Percentiles rank a stretch among this genome's conserved stretches.
Conservation (phyloP, 2,113 vertebrate genomes). For the Sturnus vulgaris region DNA sequence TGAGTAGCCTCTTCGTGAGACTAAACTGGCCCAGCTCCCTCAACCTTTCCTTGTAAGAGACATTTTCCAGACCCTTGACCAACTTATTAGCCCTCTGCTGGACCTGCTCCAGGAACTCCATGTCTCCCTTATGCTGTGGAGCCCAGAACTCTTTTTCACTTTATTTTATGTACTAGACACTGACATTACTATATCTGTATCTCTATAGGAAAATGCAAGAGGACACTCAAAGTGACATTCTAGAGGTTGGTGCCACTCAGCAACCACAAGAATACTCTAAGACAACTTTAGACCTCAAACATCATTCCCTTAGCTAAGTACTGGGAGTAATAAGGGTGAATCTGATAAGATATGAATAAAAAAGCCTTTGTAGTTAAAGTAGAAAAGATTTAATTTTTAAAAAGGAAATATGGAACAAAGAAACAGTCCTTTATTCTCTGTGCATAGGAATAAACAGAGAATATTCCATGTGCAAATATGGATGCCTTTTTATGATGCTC, state of each 20-base stretch:
- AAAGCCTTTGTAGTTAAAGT: neutral
- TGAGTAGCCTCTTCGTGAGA: fast-evolving
- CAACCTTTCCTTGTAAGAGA: neutral
- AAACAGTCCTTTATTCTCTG: neutral
- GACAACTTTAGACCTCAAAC: neutral
- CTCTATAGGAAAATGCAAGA: neutral
- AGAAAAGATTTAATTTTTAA: neutral
- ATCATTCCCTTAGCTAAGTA: neutral
- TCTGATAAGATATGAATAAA: neutral
- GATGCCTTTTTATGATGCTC: neutral
- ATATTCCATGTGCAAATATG: neutral
- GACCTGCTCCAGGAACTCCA: neutral
- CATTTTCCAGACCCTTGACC: neutral
- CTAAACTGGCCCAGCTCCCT: neutral
- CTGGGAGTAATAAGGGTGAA: neutral
- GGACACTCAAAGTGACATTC: neutral
- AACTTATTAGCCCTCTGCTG: neutral
- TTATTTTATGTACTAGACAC: neutral
- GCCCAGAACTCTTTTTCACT: neutral
- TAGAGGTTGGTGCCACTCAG: neutral
- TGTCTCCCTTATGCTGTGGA: neutral
- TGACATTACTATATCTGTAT: neutral
- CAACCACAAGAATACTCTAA: neutral
- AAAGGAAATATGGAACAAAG: neutral
- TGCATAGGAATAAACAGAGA: neutral